Evolutionary conservation across 1,140 invertebrate species (phyloP).

Genomic region (Tetramorium parvispinum): DNA sequence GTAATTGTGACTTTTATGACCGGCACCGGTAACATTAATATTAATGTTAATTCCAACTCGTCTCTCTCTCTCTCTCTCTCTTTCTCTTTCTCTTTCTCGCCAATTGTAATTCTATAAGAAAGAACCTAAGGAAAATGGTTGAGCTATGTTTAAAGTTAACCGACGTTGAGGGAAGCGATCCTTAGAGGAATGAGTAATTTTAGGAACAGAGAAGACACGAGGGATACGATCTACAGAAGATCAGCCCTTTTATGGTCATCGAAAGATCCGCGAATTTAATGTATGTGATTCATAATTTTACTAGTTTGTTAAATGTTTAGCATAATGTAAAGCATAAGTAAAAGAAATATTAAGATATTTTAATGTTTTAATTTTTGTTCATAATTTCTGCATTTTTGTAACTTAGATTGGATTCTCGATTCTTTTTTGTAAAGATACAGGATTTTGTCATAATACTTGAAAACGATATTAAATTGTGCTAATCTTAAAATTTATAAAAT

Average conservation of each 20-base stretch:
- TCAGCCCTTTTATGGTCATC: constrained; percentile 34
- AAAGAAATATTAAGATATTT: not conserved
- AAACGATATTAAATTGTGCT: not conserved
- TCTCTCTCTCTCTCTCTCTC: not conserved
- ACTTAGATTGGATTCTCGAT: not conserved
- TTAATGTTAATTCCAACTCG: not conserved
- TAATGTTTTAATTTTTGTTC: not conserved
- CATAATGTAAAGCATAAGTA: not conserved
- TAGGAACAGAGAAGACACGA: not conserved
- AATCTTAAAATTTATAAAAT: not conserved
- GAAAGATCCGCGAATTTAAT: not conserved
- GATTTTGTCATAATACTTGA: not conserved
- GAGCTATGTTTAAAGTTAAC: constrained; percentile 12
- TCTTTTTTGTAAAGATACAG: not conserved
- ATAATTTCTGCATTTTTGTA: not conserved
- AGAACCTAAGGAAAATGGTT: not conserved
- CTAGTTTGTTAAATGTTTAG: not conserved
- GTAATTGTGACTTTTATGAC: constrained; percentile 32
- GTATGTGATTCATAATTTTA: constrained; percentile 2
- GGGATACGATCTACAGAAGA: constrained; percentile 6
- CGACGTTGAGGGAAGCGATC: not conserved
- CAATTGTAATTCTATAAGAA: constrained; percentile 27
- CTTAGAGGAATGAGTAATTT: constrained; percentile 47
- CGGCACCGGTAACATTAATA: constrained; percentile 5
- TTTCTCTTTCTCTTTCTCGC: not conserved